Percentiles rank a stretch among this genome's conserved stretches.
Conservation (phyloP, 2,797 vertebrate genomes). For the Basileuterus tristriatus region DNA sequence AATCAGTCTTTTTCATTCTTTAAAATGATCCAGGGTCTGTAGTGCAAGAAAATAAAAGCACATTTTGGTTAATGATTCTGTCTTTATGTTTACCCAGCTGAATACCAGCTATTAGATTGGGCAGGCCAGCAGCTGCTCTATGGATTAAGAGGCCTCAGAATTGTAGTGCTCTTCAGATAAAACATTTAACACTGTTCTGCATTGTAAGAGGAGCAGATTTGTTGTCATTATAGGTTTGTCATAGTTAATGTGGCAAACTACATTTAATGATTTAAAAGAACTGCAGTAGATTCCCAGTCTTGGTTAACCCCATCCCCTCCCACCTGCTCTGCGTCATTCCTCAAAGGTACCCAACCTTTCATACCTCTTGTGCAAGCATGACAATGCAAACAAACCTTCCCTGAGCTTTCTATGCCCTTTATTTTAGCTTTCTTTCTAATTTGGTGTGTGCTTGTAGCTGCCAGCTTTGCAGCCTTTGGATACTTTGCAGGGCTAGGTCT, state of each 20-base stretch:
- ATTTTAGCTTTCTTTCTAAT: not conserved
- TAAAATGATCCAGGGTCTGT: not conserved
- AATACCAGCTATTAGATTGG: not conserved
- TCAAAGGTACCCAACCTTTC: not conserved
- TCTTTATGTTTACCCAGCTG: slow-evolving; percentile 35
- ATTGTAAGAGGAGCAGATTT: not conserved
- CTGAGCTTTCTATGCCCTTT: not conserved
- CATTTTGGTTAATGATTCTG: not conserved
- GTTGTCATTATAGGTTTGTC: not conserved
- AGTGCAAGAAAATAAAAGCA: slow-evolving; percentile 5
- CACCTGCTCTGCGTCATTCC: not conserved
- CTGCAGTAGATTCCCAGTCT: not conserved
- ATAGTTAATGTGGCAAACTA: not conserved
- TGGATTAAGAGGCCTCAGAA: slow-evolving; percentile 1
- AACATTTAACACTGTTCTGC: not conserved
- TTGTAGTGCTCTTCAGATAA: not conserved
- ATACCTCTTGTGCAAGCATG: not conserved
- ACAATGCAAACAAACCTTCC: not conserved
- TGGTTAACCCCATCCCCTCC: not conserved
- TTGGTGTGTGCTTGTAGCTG: not conserved
- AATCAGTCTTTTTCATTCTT: not conserved
- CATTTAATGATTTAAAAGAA: not conserved
- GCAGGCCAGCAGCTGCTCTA: not conserved
- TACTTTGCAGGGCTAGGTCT: not conserved
- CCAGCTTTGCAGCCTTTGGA: not conserved